These are phyloP conservation scores for Platygyra sinensis DNA, from an alignment of 64 coral and sea anemone species.

Conservation along the genomic window DNA sequence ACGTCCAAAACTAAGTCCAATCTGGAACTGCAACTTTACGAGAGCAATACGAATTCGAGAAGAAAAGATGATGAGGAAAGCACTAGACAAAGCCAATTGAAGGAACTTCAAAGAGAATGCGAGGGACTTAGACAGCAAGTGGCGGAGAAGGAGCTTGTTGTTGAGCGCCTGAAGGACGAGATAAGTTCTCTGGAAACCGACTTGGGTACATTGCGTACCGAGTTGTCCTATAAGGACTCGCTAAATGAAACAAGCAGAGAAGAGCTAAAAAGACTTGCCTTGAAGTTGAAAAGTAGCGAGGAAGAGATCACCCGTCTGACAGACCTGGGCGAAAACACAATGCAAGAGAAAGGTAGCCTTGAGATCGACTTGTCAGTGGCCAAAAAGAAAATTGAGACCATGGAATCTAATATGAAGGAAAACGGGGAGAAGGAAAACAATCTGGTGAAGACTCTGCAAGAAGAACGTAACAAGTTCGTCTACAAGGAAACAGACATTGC, in stretches of 20 bases:
- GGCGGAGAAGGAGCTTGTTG: not conserved
- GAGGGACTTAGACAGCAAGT: conserved; percentile 1
- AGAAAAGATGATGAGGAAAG: not conserved
- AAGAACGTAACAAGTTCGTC: conserved; percentile 18
- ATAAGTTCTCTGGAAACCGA: conserved; percentile 28
- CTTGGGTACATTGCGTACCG: not conserved
- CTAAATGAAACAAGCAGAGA: conserved; percentile 6
- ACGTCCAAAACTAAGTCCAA: not conserved
- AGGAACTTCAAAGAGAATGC: not conserved
- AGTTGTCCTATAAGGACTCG: conserved; percentile 18
- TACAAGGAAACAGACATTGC: conserved; percentile 33
- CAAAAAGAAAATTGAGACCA: conserved; percentile 24
- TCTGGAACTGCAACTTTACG: not conserved
- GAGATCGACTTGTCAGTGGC: conserved; percentile 38
- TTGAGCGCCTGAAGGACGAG: conserved; percentile 23
- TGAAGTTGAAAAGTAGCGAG: conserved; percentile 7
- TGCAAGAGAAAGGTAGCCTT: conserved; percentile 19
- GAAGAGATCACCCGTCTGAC: conserved; percentile 23
- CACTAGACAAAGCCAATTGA: not conserved
- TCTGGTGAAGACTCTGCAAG: conserved; percentile 33
- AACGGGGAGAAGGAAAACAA: conserved; percentile 11
- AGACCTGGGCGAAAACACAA: conserved; percentile 11
- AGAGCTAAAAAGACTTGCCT: conserved; percentile 17
- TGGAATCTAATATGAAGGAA: conserved; percentile 24
- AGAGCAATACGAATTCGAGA: conserved; percentile 2